Conservation (phyloP, 2,888 invertebrate species). For the Colletes collaris region DNA sequence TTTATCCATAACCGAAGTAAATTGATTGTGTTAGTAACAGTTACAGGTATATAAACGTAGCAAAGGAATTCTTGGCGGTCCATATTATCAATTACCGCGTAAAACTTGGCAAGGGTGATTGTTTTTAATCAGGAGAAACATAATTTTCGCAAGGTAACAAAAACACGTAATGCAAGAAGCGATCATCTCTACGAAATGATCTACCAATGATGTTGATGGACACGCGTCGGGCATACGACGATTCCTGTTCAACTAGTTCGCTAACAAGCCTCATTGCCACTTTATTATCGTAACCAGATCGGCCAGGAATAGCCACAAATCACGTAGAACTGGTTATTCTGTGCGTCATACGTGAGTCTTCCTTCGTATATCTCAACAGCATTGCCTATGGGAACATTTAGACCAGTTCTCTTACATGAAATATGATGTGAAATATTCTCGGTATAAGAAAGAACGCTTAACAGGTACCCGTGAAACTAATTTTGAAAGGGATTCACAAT, state of each 20-base stretch:
- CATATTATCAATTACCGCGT: no score
- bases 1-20: no score
- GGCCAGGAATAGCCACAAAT: constrained; percentile 80
- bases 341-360: constrained; percentile 71
- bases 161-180: constrained; percentile 7
- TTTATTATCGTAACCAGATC: constrained; percentile 81
- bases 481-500: constrained; percentile 22
- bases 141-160: constrained; percentile 18
- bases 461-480: constrained; percentile 44
- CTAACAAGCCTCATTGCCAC: constrained; percentile 83
- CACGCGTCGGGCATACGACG: constrained; percentile 64
- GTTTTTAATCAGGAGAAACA: not conserved
- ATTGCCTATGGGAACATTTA: constrained; percentile 56
- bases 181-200: constrained; percentile 51
- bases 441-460: constrained; percentile 25
- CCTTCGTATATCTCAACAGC: constrained; percentile 56
- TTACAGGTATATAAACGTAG: no score
- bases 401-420: constrained; percentile 49
- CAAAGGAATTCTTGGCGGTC: no score
- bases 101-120: no score
- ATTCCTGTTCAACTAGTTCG: constrained; percentile 74
- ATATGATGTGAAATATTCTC: constrained; percentile 43
- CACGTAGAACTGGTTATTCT: constrained; percentile 79
- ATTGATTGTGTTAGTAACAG: no score
- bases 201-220: constrained; percentile 77